Conservation (phyloP, 2,888 invertebrate species). For the Thymelicus sylvestris region DNA sequence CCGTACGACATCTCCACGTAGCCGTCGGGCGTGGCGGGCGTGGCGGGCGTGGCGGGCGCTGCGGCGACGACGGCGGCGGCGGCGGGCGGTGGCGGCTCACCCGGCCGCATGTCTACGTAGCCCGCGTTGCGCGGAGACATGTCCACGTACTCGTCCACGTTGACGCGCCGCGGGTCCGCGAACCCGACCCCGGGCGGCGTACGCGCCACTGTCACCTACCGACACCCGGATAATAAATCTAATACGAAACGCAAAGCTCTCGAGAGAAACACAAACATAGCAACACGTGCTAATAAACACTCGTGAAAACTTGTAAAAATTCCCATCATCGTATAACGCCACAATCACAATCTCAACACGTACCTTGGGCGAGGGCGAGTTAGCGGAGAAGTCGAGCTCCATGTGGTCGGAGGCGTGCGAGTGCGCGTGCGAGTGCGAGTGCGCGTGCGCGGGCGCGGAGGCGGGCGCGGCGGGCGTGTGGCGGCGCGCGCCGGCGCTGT, state of each 20-base stretch:
- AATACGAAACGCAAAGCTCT: too few relatives aligned
- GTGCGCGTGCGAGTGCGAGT: constrained; percentile 42
- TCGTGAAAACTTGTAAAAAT: too few relatives aligned
- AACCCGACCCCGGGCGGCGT: constrained; percentile 62
- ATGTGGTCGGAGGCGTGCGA: constrained; percentile 87
- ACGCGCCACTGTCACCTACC: constrained; percentile 55
- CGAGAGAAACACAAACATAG: too few relatives aligned
- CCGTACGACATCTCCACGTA: constrained; percentile 88
- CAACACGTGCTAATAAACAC: too few relatives aligned
- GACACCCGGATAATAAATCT: neutral
- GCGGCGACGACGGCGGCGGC: constrained; percentile 38
- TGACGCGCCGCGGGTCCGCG: constrained; percentile 52
- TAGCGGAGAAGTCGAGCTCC: constrained; percentile 86
- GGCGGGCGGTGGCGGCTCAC: constrained; percentile 46
- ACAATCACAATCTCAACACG: too few relatives aligned
- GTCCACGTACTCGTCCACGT: constrained; percentile 77
- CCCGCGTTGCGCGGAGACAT: constrained; percentile 79
- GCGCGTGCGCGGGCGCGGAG: constrained; percentile 86
- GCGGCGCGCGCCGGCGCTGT: constrained; percentile 77
- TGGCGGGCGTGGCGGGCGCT: constrained; percentile 39
- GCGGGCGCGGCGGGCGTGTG: constrained; percentile 56
- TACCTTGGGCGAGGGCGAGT: constrained; percentile 62
- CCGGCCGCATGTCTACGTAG: constrained; percentile 86
- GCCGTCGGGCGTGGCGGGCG: constrained; percentile 78
- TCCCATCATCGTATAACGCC: too few relatives aligned